Evolutionary conservation across 2,888 invertebrate species (phyloP).

Genomic region (Lamellibrachia satsuma): DNA sequence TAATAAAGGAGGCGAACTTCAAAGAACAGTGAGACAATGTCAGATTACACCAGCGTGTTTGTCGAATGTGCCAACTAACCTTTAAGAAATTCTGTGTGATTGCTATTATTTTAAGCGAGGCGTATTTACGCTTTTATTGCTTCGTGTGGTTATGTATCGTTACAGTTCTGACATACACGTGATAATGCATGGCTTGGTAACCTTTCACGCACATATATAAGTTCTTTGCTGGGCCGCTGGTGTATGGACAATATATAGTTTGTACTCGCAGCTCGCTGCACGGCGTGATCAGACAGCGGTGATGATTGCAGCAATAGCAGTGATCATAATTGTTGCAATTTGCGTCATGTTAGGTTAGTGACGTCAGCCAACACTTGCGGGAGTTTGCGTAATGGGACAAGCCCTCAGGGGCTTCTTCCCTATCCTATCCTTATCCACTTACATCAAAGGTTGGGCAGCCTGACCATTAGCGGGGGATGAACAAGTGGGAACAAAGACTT

Average conservation of each 20-base stretch:
- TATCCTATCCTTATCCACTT: not conserved
- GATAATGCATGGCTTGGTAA: not conserved
- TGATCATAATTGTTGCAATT: not conserved
- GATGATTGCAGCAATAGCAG: not conserved
- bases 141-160: not conserved
- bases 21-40: not conserved
- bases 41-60: not conserved
- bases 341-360: not conserved
- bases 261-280: not conserved
- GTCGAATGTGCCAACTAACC: not conserved
- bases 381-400: not conserved
- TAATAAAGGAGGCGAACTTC: not conserved
- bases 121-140: not conserved
- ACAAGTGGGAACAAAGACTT: conserved; percentile 4
- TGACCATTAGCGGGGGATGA: not conserved
- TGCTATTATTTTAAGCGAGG: not conserved
- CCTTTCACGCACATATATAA: not conserved
- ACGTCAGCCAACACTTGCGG: not conserved
- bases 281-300: not conserved
- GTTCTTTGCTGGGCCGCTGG: not conserved
- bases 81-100: not conserved
- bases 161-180: not conserved
- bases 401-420: not conserved
- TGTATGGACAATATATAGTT: not conserved
- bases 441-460: not conserved